These are phyloP conservation scores for Chymomyza costata DNA, from an alignment of 1,140 invertebrate species.

Conservation along the genomic window DNA sequence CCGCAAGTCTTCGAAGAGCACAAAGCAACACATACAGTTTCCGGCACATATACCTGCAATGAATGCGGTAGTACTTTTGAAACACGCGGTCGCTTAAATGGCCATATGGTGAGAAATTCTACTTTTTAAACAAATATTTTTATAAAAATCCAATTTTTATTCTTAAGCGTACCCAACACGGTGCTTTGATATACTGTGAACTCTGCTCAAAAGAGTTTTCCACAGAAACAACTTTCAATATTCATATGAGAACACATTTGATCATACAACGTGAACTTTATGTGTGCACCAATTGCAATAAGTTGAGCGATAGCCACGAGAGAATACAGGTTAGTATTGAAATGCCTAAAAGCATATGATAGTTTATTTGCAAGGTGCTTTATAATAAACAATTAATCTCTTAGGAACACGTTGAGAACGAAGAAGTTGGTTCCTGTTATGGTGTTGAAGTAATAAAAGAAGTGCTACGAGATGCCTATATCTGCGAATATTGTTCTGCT, in stretches of 20 bases:
- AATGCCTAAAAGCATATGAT: background rate
- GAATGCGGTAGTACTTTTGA: constrained; percentile 50
- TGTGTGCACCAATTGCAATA: constrained; percentile 53
- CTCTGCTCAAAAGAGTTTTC: constrained; percentile 55
- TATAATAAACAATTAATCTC: background rate
- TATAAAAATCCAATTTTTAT: too few species aligned
- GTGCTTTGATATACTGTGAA: constrained; percentile 45
- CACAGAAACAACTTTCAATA: constrained; percentile 38
- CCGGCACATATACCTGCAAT: constrained; percentile 36
- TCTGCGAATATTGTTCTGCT: constrained; percentile 55
- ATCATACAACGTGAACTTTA: constrained; percentile 43
- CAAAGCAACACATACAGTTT: constrained; percentile 44
- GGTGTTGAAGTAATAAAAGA: constrained; percentile 30
- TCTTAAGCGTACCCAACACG: constrained; percentile 35
- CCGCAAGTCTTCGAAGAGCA: constrained; percentile 37
- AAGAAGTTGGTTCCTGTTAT: constrained; percentile 21
- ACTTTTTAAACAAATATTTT: constrained; percentile 3
- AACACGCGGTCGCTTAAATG: constrained; percentile 36
- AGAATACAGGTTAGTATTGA: constrained; percentile 26
- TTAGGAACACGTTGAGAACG: constrained; percentile 15
- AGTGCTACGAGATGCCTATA: constrained; percentile 39
- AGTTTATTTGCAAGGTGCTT: background rate
- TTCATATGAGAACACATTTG: constrained; percentile 56
- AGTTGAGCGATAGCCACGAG: constrained; percentile 31
- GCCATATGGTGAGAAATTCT: constrained; percentile 44